These are phyloP conservation scores for Lamellibrachia luymesi DNA, from an alignment of 1,140 invertebrate species.

Conservation along the genomic window DNA sequence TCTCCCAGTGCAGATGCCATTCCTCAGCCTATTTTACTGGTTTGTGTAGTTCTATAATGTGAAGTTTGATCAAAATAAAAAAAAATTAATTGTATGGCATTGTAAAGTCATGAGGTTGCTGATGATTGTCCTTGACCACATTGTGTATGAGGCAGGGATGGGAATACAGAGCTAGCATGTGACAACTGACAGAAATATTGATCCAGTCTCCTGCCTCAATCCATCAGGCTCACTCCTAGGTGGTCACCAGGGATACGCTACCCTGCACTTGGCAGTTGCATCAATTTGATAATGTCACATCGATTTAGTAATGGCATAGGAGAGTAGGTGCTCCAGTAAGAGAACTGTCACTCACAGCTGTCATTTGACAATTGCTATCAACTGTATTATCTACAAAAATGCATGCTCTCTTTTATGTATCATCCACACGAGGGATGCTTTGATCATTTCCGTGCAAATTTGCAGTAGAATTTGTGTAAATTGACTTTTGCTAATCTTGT, in stretches of 20 bases:
- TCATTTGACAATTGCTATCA: background rate
- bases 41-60: background rate
- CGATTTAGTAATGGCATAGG: constrained; percentile 4
- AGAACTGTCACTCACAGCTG: background rate
- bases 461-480: background rate
- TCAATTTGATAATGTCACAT: background rate
- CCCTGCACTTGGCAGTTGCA: background rate
- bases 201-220: background rate
- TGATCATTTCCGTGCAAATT: background rate
- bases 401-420: background rate
- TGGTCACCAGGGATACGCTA: background rate
- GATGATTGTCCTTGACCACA: background rate
- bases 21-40: background rate
- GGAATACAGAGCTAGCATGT: background rate
- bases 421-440: background rate
- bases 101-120: background rate
- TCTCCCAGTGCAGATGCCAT: background rate
- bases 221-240: background rate
- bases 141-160: background rate
- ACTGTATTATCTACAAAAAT: background rate
- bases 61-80: background rate
- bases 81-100: background rate
- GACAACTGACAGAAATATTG: background rate
- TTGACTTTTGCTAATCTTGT: background rate
- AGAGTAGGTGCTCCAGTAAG: background rate